Evolutionary conservation across 2,113 vertebrate species (phyloP).

Genomic region (Etheostoma cragini): DNA sequence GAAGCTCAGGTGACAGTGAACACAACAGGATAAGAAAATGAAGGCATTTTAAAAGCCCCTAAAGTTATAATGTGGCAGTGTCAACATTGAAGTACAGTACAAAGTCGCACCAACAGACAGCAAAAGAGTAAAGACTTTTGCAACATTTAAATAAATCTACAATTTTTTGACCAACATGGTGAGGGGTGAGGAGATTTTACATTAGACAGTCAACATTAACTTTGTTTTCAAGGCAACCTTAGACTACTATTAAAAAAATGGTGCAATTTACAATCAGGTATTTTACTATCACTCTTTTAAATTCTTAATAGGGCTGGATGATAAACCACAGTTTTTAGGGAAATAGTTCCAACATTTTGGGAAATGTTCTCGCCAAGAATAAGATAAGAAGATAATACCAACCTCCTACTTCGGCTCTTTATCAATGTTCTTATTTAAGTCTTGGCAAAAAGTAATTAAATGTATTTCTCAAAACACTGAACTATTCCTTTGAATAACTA

Average conservation of each 20-base stretch:
- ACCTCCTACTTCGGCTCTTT: not conserved
- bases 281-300: not conserved
- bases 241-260: constrained; percentile 21
- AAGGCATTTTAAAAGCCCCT: constrained; percentile 30
- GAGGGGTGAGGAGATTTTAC: not conserved
- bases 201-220: constrained; percentile 21
- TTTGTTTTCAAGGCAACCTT: constrained; percentile 50
- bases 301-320: constrained; percentile 26
- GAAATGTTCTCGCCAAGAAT: not conserved
- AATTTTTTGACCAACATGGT: not conserved
- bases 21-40: constrained; percentile 27
- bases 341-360: not conserved
- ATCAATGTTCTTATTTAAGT: not conserved
- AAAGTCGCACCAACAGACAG: not conserved
- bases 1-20: constrained; percentile 44
- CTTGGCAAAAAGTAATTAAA: not conserved
- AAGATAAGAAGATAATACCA: not conserved
- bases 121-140: constrained; percentile 4
- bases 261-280: constrained; percentile 32
- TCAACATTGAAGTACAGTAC: constrained; percentile 41
- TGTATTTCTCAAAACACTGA: not conserved
- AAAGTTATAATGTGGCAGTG: constrained; percentile 52
- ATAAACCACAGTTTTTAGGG: not conserved
- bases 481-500: not conserved
- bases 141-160: constrained; percentile 30